Evolutionary conservation across 2,888 invertebrate genomes (phyloP).

Genomic region (Pharmacophagus antenor): DNA sequence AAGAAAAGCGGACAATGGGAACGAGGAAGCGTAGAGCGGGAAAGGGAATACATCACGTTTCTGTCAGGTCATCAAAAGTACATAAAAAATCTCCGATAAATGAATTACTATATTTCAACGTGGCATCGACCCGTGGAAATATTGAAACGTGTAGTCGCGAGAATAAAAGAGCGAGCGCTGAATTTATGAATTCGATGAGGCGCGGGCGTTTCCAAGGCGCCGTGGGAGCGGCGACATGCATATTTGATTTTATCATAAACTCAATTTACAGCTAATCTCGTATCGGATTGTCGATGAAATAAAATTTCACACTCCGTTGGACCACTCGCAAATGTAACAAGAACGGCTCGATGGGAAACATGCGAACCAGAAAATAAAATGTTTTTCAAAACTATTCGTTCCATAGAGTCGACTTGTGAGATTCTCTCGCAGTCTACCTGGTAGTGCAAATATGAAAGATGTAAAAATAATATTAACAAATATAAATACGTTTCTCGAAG

Average conservation of each 20-base stretch:
- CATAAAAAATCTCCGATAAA: slow-evolving; percentile 7
- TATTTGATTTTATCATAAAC: slow-evolving; percentile 78
- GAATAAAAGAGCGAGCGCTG: slow-evolving; percentile 57
- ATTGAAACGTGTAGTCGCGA: slow-evolving; percentile 53
- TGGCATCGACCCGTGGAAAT: slow-evolving; percentile 50
- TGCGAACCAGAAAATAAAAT: background rate
- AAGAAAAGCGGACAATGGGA: background rate
- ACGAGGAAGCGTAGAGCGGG: background rate
- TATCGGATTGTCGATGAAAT: slow-evolving; percentile 79
- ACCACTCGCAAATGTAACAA: slow-evolving; percentile 68
- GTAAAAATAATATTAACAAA: too few relatives aligned
- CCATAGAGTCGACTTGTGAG: too few relatives aligned
- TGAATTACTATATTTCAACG: slow-evolving; percentile 26
- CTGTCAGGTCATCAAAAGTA: background rate
- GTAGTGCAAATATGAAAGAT: too few relatives aligned
- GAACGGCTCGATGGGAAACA: slow-evolving; percentile 44
- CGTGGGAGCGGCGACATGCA: slow-evolving; percentile 53
- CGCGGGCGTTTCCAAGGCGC: slow-evolving; percentile 48
- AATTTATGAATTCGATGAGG: slow-evolving; percentile 66
- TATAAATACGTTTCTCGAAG: too few relatives aligned
- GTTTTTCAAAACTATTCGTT: too few relatives aligned
- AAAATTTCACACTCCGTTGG: slow-evolving; percentile 76
- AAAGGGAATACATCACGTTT: background rate
- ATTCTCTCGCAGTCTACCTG: too few relatives aligned
- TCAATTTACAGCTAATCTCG: slow-evolving; percentile 79